Evolutionary conservation across 2,797 vertebrate species (phyloP), one percentile per base, ranked within the genome.

Genomic region (Champsocephalus esox): DNA sequence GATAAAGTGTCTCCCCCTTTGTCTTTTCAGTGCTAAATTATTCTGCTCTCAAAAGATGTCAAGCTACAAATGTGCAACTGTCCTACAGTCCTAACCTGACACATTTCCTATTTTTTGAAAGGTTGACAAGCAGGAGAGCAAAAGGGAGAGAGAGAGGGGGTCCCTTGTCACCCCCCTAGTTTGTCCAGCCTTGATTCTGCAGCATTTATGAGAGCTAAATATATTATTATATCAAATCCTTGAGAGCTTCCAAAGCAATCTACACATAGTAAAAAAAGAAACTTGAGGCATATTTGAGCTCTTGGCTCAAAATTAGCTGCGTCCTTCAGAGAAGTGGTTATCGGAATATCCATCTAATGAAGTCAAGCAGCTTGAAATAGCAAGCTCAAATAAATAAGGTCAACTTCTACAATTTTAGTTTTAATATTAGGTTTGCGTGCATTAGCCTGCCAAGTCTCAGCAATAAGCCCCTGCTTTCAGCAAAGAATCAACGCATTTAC

Each of bases 1-100:
- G 90, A 94, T 94, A 87, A 83, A 88, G 91, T 93, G 88, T 93
- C 92, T 77, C 57, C 57, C 54, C 71, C 74, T 93, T 94, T 93
- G 89, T 93, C 92, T 89, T 88, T 89, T 82, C 87, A 75, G 88
- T 84, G 86, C 88, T 61, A 63, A 91, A 77, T 92, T 92, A 81
- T 84, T 81, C 75, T 57, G 1, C 64, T 59, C 86, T 94, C 90
- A 92, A 92, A 92, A 82, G 80, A 92, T 86, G 92, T 92, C 92
- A 92, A 69, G 75, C 70, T 77, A 72, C 88, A 84, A 93, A 88
- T 85, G 85, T 79, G 87, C 75, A 66, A 88, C 85, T 92, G 89
- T 92, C 91, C 88, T 89, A 89, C 73, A 93, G 92, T 91, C 80
- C 76, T 87, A 83, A 88, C 73, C 85, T 88, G 89, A 90, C 87